Evolutionary conservation across 2,888 invertebrate genomes (phyloP).

Genomic region (Ommatoiulus sabulosus): DNA sequence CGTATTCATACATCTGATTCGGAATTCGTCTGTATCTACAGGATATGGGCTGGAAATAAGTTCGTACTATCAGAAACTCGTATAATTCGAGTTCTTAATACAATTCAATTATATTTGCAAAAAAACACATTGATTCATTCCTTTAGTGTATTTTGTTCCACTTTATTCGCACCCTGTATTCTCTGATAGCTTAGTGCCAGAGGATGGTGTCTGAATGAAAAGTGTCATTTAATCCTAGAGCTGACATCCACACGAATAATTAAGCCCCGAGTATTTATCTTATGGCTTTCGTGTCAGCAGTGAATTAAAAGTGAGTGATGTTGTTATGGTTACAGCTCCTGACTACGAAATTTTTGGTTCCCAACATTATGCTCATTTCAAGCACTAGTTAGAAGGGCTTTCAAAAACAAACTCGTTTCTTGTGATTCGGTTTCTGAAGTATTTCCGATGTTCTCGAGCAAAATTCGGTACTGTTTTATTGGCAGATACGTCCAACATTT

Average conservation of each 20-base stretch:
- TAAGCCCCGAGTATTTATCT: constrained; percentile 21
- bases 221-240: background rate
- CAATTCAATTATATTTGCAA: no score
- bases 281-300: background rate
- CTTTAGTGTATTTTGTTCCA: no score
- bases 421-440: background rate
- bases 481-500: background rate
- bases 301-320: background rate
- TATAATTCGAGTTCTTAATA: no score
- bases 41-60: no score
- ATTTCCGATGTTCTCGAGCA: background rate
- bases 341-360: background rate
- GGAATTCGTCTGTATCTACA: no score
- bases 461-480: background rate
- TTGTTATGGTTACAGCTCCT: background rate
- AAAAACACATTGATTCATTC: no score
- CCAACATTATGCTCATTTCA: background rate
- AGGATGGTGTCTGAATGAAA: background rate
- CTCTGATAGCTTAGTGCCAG: background rate
- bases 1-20: no score
- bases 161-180: background rate
- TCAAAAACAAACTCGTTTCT: background rate
- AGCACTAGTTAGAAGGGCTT: no score
- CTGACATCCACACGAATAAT: background rate
- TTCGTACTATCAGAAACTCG: no score